Evolutionary conservation across 2,888 invertebrate species (phyloP), one percentile per base, ranked within the genome.

Genomic region (Baronia brevicornis): DNA sequence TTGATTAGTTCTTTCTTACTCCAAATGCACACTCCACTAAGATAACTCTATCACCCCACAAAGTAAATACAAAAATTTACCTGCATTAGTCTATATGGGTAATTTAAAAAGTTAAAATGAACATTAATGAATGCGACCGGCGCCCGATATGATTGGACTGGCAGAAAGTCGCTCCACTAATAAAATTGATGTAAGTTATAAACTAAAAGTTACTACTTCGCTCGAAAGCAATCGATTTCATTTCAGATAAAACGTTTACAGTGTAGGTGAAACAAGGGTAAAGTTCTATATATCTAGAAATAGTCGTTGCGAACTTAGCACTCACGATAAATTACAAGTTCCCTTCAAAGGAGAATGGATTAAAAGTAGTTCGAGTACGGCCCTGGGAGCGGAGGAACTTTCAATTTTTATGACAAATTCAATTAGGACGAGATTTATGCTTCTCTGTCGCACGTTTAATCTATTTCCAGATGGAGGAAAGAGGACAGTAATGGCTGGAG

Each of bases 321-420:
- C 84, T 82, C 70, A 63, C 75, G 70, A 77, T 82, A 79, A 82
- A 82, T 84, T 82, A 82, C 66, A 79, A 80, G 68, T 75, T 77
- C 67, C 72, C 62, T 77, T 63, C 72, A 66, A 71, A 71, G 63
- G 65, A 69, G 77, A 80, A 78, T 78, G 77, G 79, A 80, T 80
- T 84, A 77, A 79, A 80, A 74, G 77, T 78, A 82, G 68, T 73
- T 69, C 47, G 66, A 75, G 67, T 74, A 65, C 62, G 67, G 65
- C 66, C 65, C 67, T 65, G 69, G 54, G 54, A 68, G 64, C 59
- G 64, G 54, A 49, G 52, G 70, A 79, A 80, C 75, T 82, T 82
- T 73, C 71, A 79, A 78, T 82, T 82, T 82, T 80, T 84, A 82
- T 80, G 78, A 82, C 74, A 75, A 79, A 80, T 71, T 77, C 68